Evolutionary conservation across 2,113 vertebrate species (phyloP), one percentile per base, ranked within the genome.

Genomic region (Nestor notabilis): DNA sequence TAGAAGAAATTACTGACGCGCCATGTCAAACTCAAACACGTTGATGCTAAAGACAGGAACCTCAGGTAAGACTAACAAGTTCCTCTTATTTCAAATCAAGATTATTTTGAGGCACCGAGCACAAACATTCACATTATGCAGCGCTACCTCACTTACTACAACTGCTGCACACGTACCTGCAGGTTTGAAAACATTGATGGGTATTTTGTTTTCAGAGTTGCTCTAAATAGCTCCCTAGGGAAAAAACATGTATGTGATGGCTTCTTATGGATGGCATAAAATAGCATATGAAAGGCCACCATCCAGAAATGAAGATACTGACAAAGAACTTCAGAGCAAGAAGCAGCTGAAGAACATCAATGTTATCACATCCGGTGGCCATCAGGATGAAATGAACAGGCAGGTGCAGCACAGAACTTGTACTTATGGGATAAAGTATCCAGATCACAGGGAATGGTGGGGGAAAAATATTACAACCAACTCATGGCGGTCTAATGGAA

Each of bases 301-400:
- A 10, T 0, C 11, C 14, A 41, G 9, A 80, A 21, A 11, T 5
- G 19, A 74, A 7, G 23, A 52, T 13, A 31, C 3, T 12, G 4
- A 37, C 6, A 20, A 50, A 28, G 81, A 55, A 17, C 16, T 15
- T 5, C 11, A 21, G 43, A 55, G 27, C 8, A 25, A 35, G 66
- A 35, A 55, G 39, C 0, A 39, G 39, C 39, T 53, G 52, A 37
- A 31, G 16, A 37, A 25, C n/a, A 46, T 29, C 23, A 3, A 2
- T 3, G 15, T 13, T 24, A 2, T 1, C 11, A 37, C 0, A 1
- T 1, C 5, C 76, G n/a, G 49, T 0, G 2, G 41, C 56, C 46
- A 16, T 0, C 6, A 23, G 29, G 17, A 27, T 0, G 33, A 0
- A 2, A 17, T 1, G 27, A 33, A 17, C 18, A 7, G 7, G 46